A percentile compares a stretch with the other conserved stretches of the same genome.
phyloP scores from a whole-genome alignment of 1,140 invertebrate genomes.

The Cydia pomonella region DNA sequence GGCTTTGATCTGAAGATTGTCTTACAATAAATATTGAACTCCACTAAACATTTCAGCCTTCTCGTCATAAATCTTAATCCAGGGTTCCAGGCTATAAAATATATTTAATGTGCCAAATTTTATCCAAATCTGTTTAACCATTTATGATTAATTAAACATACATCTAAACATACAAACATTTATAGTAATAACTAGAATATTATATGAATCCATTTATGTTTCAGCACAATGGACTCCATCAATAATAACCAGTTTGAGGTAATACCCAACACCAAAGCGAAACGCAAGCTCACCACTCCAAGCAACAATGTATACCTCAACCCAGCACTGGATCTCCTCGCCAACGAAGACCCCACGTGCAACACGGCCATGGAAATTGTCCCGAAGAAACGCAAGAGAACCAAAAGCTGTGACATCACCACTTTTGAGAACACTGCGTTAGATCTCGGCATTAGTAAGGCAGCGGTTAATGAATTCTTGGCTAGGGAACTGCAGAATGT shows the following conservation, averaged over 20 bases:
- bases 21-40: no score
- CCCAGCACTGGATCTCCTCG: slow-evolving; percentile 72
- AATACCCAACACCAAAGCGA: slow-evolving; percentile 58
- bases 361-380: slow-evolving; percentile 78
- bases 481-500: slow-evolving; percentile 74
- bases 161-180: no score
- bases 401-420: slow-evolving; percentile 64
- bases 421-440: slow-evolving; percentile 75
- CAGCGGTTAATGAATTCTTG: slow-evolving; percentile 68
- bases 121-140: no score
- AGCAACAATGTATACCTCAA: slow-evolving; percentile 72
- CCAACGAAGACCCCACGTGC: slow-evolving; percentile 76
- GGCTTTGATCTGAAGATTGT: no score
- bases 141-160: no score
- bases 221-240: slow-evolving; percentile 66
- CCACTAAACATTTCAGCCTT: no score
- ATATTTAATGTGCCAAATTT: no score
- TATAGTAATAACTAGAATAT: no score
- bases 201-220: slow-evolving; percentile 36
- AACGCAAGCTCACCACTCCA: slow-evolving; percentile 67
- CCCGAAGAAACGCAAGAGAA: slow-evolving; percentile 69
- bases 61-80: no score
- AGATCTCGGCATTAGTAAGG: slow-evolving; percentile 69
- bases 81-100: no score
- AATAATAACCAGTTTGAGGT: slow-evolving; percentile 79